Percentiles rank a stretch among this genome's conserved stretches.
These are phyloP conservation scores for Drosophila kuntzei DNA, from an alignment of 2,888 invertebrate species.

Conservation along the genomic window DNA sequence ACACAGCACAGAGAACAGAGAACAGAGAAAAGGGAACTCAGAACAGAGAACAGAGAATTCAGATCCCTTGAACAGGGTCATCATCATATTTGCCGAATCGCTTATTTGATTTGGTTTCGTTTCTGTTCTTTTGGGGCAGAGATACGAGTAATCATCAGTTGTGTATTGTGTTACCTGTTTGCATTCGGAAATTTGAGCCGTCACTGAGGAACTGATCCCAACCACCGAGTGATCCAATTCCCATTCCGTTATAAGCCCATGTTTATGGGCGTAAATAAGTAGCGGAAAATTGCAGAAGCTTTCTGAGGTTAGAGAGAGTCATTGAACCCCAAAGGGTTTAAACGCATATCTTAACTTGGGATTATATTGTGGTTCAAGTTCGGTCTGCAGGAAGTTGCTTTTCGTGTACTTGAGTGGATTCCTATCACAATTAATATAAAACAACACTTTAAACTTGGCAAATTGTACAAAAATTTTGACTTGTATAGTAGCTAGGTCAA, in stretches of 20 bases:
- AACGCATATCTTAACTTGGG: neutral
- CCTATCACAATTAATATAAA: too few relatives aligned
- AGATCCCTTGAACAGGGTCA: conserved; percentile 32
- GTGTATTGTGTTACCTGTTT: conserved; percentile 56
- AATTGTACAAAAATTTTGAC: too few relatives aligned
- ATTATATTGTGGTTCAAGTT: conserved; percentile 1
- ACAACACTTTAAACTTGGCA: too few relatives aligned
- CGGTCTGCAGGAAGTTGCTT: conserved; percentile 4
- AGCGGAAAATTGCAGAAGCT: conserved; percentile 19
- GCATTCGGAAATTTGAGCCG: conserved; percentile 50
- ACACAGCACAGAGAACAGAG: conserved; percentile 16
- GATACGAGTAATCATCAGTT: conserved; percentile 2
- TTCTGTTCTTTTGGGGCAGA: conserved; percentile 23
- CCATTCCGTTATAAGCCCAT: conserved; percentile 38
- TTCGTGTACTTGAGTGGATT: conserved; percentile 1
- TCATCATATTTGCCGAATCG: conserved; percentile 37
- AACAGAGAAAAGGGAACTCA: neutral
- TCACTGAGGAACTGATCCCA: conserved; percentile 42
- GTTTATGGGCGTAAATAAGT: conserved; percentile 18
- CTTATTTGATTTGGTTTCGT: conserved; percentile 35
- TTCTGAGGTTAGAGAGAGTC: conserved; percentile 9
- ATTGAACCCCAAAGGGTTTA: conserved; percentile 28
- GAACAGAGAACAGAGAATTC: neutral
- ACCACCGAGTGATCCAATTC: conserved; percentile 37
- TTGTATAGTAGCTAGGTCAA: too few relatives aligned